phyloP scores from a whole-genome alignment of 2,113 vertebrate genomes.

The Ciconia boyciana region DNA sequence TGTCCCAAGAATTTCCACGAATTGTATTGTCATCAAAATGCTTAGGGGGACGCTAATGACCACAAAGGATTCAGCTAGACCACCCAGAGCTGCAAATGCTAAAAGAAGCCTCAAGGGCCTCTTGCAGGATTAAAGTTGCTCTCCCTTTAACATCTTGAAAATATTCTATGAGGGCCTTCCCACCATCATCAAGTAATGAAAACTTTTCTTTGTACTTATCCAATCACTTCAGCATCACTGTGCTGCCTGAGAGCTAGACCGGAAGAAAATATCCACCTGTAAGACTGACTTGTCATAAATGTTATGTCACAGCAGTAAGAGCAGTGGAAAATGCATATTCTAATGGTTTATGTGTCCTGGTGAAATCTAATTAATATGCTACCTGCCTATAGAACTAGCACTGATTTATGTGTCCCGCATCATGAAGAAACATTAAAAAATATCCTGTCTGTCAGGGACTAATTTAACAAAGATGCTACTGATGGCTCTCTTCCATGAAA shows the following conservation, averaged over 20 bases:
- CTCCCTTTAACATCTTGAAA: constrained; percentile 26
- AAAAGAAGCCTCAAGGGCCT: constrained; percentile 34
- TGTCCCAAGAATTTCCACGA: constrained; percentile 22
- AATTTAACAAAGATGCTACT: not conserved
- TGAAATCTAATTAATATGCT: not conserved
- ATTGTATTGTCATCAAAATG: constrained; percentile 34
- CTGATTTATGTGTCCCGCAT: not conserved
- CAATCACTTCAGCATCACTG: not conserved
- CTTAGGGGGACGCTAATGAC: not conserved
- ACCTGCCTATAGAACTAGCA: not conserved
- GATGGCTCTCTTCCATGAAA: not conserved
- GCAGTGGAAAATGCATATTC: not conserved
- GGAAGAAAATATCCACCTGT: not conserved
- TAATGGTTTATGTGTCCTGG: not conserved
- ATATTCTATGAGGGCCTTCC: constrained; percentile 4
- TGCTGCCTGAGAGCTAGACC: not conserved
- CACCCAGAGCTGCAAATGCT: constrained; percentile 37
- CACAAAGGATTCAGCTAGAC: constrained; percentile 45
- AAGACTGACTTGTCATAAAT: not conserved
- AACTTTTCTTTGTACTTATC: constrained; percentile 1
- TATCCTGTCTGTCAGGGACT: not conserved
- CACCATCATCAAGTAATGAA: constrained; percentile 18
- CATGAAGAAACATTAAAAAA: not conserved
- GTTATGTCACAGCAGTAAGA: not conserved
- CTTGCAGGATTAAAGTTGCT: constrained; percentile 55